Evolutionary conservation across 2,888 invertebrate species (phyloP), one percentile per base, ranked within the genome.

Genomic region (Elysia crispata): DNA sequence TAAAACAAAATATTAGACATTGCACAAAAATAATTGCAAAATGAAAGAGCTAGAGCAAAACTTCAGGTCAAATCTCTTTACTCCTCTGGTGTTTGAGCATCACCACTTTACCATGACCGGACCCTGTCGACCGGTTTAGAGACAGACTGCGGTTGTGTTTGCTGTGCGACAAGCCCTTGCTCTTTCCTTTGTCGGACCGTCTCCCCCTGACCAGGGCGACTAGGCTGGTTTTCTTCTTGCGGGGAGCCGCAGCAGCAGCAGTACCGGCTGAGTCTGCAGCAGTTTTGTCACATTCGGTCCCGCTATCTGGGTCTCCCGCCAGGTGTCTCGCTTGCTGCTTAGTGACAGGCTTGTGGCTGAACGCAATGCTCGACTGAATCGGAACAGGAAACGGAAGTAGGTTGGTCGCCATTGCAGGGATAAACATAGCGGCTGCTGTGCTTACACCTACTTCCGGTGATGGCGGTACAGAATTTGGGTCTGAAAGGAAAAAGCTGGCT

Each of bases 321-420:
- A 33, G 57, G 1, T 50, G 23, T 25, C 20, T 60, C 11, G 67
- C 20, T n/a, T 25, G 18, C 1, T n/a, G 57, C 31, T 30, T 31
- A n/a, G 18, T 8, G 3, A 50, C 66, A 0, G 54, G 13, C 18
- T 60, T 64, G 50, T 18, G 49, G 6, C 0, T 15, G 30, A 74
- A 57, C 6, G 13, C 15, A 15, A 74, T 74, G 41, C 66, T 67
- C 25, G 62, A 8, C 20, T 72, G 62, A 20, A 20, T 31, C 0
- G 73, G 78, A 54, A 79, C 8, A 0, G 79, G 79, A 50, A 80
- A 80, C 0, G 80, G 80, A 20, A 31, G 60, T 0, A 80, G 70
- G 60, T 80, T 80, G 18, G 80, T 23, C 13, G 80, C 80, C 80
- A 80, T 69, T n/a, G 80, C 6, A 30, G 80, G 80, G 28, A 80